Base-by-base conservation (phyloP, 2,888 invertebrate genomes). In the Willowsia nigromaculata region DNA sequence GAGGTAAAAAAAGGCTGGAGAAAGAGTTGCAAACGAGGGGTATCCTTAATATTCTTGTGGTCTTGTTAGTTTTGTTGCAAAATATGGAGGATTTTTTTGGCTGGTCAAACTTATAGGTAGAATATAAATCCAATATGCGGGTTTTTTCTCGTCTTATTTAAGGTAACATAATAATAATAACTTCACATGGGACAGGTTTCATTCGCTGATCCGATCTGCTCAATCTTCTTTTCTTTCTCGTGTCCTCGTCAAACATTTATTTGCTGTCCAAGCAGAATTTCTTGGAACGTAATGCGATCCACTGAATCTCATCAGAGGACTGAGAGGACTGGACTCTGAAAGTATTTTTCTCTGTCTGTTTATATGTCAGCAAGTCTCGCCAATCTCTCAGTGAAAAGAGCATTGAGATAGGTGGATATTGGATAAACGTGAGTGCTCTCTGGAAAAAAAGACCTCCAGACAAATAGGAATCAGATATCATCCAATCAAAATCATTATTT, bases 221-320 rank as follows among this genome's bases (percentile, higher is more conserved):
- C 74, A 74, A 74, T 74, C 74, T 74, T 74, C n/a, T 50, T 74
- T 74, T 74, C 25, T n/a, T 50, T 50, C 27, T 74, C n/a, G n/a
- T 74, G 25, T 11, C 25, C 27, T 74, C 27, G 27, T 74, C 74
- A 74, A 74, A 74, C 50, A 74, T 43, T 74, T 74, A 74, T 47
- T 74, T 74, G 74, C 50, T 74, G 74, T 74, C 47, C 74, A 47
- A 50, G 74, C 50, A 50, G n/a, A 47, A 50, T 74, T 74, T 74
- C 47, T 47, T 74, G 43, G 71, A 71, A 71, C 71, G 40, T 6
- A 43, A 43, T 50, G 27, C 27, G 43, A 74, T 74, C 74, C 74
- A 7, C 27, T 13, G 47, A 30, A 74, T 47, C 74, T 74, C 68
- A 68, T 37, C 68, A 22, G 74, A 25, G 40, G 22, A 40, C 9